Base-by-base conservation (phyloP, 2,113 vertebrate species). In the Chloroceryle aenea region DNA sequence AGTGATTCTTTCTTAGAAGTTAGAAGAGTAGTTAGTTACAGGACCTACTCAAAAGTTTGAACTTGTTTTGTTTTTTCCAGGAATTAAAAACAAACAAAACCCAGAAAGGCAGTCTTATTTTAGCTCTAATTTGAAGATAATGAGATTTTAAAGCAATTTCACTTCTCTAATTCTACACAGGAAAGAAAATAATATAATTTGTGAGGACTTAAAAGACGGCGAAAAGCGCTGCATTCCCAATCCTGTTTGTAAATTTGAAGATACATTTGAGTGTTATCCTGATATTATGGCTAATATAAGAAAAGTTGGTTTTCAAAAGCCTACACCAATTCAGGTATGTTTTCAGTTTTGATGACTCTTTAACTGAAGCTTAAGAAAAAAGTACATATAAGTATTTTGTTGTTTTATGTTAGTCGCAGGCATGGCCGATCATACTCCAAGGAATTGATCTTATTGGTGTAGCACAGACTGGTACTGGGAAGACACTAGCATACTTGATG, bases 261-360 rank as follows among this genome's bases (percentile, higher is more conserved):
- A 99, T 94, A 98, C 98, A 20, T 99, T 99, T 96, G 55, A 97
- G 26, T 69, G 67, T 94, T 99, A 98, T 93, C 99, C 99, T 75
- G 99, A 98, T 77, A 98, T 99, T 95, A 99, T 99, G 99, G 98
- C 98, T 67, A 99, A 98, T 58, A 99, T 99, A 92, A 96, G 97
- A 55, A 98, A 97, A 96, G 98, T 98, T 86, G 99, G 99, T 30
- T 99, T 99, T 97, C 74, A 95, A 67, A 99, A 98, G 53, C 99
- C 99, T 71, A 99, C 99, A 17, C 99, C 99, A n/a, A 99, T 99
- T 97, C 99, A 99, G 99, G 99, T 99, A 98, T 21, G 21, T 43
- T 14, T 77, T 93, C 34, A 62, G 4, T 92, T 94, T 64, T 53
- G 27, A 82, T 53, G 32, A 63, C 9, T 59, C 14, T 74, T 12